Evolutionary conservation across 2,797 vertebrate species (phyloP).

Genomic region (Hippocampus kuda): DNA sequence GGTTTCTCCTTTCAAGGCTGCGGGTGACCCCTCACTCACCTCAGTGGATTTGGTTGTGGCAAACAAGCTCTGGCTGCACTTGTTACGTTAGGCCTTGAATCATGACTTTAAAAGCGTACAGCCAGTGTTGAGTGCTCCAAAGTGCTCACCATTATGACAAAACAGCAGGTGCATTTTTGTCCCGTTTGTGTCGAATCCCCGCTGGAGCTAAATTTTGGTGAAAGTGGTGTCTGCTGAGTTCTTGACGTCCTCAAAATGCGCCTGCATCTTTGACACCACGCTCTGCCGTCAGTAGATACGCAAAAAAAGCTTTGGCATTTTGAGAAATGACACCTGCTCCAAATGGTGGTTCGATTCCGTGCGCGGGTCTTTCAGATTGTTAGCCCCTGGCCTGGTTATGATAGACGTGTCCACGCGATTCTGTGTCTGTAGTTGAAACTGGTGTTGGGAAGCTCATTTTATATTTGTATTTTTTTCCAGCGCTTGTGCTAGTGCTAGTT

Average conservation of each 20-base stretch:
- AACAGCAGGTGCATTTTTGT: background rate
- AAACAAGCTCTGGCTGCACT: background rate
- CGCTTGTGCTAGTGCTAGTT: too few relatives aligned
- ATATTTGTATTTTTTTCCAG: too few relatives aligned
- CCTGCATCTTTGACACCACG: too few relatives aligned
- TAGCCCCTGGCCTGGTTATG: too few relatives aligned
- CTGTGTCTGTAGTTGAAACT: too few relatives aligned
- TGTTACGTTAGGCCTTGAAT: background rate
- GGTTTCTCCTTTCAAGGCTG: background rate
- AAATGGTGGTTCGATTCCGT: too few relatives aligned
- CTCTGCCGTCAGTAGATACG: background rate
- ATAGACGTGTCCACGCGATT: too few relatives aligned
- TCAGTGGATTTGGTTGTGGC: constrained; percentile 10
- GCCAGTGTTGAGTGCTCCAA: background rate
- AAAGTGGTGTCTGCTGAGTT: background rate
- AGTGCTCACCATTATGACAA: background rate
- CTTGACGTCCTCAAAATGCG: background rate
- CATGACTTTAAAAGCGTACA: background rate
- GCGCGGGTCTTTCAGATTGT: too few relatives aligned
- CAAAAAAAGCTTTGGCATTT: background rate
- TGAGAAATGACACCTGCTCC: background rate
- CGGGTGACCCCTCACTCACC: constrained; percentile 18
- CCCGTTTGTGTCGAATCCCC: background rate
- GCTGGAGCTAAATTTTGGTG: background rate
- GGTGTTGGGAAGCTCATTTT: too few relatives aligned